Evolutionary conservation across 2,113 vertebrate species (phyloP).

Genomic region (Cottus gobio): DNA sequence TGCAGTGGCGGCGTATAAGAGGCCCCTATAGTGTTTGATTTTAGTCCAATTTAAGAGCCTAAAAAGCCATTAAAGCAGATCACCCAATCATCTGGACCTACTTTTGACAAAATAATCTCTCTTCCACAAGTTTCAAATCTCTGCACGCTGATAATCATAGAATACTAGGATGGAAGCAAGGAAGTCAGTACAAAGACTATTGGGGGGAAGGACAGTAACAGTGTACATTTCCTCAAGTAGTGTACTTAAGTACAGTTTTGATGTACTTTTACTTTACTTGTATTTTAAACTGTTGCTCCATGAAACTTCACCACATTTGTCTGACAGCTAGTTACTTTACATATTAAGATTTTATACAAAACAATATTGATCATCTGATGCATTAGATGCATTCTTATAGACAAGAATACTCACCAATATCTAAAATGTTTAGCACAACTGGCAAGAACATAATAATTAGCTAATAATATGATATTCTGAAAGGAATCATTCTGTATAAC

Average conservation of each 20-base stretch:
- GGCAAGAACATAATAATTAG: not conserved
- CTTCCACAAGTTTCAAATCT: not conserved
- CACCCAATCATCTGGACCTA: not conserved
- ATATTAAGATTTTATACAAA: not conserved
- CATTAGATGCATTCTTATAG: not conserved
- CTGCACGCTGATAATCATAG: not conserved
- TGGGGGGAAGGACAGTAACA: not conserved
- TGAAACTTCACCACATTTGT: not conserved
- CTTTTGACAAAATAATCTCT: not conserved
- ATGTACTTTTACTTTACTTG: not conserved
- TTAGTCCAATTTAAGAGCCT: slow-evolving; percentile 42
- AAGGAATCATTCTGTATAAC: not conserved
- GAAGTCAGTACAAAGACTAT: not conserved
- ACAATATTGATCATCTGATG: not conserved
- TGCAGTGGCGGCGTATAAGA: slow-evolving; percentile 51
- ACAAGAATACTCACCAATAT: not conserved
- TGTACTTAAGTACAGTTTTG: not conserved
- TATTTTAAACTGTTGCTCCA: not conserved
- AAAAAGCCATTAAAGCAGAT: slow-evolving; percentile 32
- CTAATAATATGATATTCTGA: not conserved
- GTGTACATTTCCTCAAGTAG: not conserved
- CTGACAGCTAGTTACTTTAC: not conserved
- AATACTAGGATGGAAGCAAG: not conserved
- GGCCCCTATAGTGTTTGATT: slow-evolving; percentile 51
- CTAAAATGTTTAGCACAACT: not conserved